Percentiles rank a stretch among this genome's conserved stretches.
These are phyloP conservation scores for Drosophila stalkeri DNA, from an alignment of 2,888 invertebrate genomes.

Conservation along the genomic window DNA sequence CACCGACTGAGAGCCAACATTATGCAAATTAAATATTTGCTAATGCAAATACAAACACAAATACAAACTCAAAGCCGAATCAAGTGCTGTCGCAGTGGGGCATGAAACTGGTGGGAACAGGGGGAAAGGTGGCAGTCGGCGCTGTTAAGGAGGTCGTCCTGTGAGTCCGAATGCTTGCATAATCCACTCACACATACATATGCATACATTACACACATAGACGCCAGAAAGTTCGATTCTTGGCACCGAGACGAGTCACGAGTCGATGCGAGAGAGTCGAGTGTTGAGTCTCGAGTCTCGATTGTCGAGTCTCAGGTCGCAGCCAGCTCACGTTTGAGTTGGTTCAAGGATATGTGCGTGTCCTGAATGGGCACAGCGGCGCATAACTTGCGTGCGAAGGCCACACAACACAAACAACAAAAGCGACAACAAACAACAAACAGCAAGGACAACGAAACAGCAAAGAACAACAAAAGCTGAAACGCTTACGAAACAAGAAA, in stretches of 20 bases:
- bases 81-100: conserved; percentile 31
- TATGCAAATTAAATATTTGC: conserved; percentile 80
- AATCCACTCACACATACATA: conserved; percentile 62
- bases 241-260: conserved; percentile 11
- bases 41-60: conserved; percentile 43
- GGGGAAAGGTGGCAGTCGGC: conserved; percentile 5
- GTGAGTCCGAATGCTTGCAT: conserved; percentile 63
- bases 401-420: conserved; percentile 43
- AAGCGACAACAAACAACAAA: conserved; percentile 20
- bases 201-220: conserved; percentile 18
- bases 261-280: conserved; percentile 12
- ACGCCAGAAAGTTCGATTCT: conserved; percentile 32
- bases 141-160: conserved; percentile 41
- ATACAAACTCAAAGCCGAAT: conserved; percentile 36
- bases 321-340: conserved; percentile 20
- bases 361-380: conserved; percentile 46
- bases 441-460: conserved; percentile 22
- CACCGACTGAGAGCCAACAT: conserved; percentile 63
- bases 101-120: neutral
- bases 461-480: conserved; percentile 30
- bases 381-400: conserved; percentile 73
- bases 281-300: conserved; percentile 2
- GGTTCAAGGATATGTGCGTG: conserved; percentile 75
- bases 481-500: conserved; percentile 53
- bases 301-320: conserved; percentile 4